Evolutionary conservation across 1,140 invertebrate genomes (phyloP), one percentile per base, ranked within the genome.

Genomic region (Mya arenaria): DNA sequence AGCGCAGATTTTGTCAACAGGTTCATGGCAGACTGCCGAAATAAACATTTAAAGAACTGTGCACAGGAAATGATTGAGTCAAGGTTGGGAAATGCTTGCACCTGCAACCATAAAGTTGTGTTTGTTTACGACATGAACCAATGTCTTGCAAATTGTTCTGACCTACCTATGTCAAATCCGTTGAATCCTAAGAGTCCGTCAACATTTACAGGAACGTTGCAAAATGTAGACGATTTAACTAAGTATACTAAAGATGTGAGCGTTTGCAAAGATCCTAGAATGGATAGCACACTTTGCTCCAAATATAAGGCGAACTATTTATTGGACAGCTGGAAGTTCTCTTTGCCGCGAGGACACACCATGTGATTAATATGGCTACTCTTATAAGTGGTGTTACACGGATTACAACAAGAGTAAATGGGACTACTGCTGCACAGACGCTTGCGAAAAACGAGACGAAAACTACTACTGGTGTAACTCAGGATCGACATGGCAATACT

Each of bases 381-480:
- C 34, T 30, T 74, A 62, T 13, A 39, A 6, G 1, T 74, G 72
- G 72, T 74, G 72, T 28, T 37, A 41, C 28, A 25, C 25, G 2
- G 72, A 74, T 39, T 41, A 13, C 37, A 41, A 17, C 1, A 6
- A 41, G 6, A n/a, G n/a, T n/a, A 60, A 39, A 4, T 74, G 72
- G 72, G 56, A 74, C 30, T 62, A 74, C 63, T 74, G 72, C 23
- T 74, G 72, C 32, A 74, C 72, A 15, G 55, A 25, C 1, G 2
- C 34, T 13, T 74, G 72, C 36, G 72, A 10, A 28, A 62, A 39
- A n/a, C 1, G 17, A 34, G 32, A 8, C 4, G n/a, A 44, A 8
- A 36, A 36, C 48, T 74, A 74, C 36, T 44, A 30, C 25, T 62
- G 72, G 72, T 74, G 56, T 28, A 62, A 28, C 6, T 36, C 28